A percentile compares a stretch with the other conserved stretches of the same genome.
Evolutionary conservation across 2,797 vertebrate species (phyloP).

Genomic region (Manis crassicaudata): DNA sequence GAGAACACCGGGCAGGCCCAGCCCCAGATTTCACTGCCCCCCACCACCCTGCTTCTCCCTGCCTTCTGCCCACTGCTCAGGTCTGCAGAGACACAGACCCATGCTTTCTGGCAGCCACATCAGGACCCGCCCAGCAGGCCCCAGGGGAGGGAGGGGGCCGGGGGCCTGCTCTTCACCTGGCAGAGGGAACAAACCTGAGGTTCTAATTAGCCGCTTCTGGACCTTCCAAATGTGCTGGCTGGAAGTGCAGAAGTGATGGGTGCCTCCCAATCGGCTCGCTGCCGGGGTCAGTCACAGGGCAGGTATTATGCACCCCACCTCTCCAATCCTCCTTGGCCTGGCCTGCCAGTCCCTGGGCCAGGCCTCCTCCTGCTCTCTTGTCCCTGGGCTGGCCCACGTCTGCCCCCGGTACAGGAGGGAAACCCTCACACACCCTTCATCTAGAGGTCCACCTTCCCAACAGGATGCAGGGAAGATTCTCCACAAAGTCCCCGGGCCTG

Average conservation of each 20-base stretch:
- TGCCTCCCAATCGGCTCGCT: conserved; percentile 88
- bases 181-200: conserved; percentile 70
- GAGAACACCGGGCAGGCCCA: neutral
- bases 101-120: accelerated
- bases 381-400: neutral
- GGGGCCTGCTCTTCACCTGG: conserved; percentile 44
- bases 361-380: neutral
- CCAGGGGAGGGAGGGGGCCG: neutral
- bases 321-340: neutral
- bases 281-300: conserved; percentile 82
- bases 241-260: conserved; percentile 84
- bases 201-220: conserved; percentile 91
- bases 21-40: neutral
- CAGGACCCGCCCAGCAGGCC: conserved; percentile 61
- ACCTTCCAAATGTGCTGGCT: conserved; percentile 81
- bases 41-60: neutral
- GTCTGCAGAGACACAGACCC: neutral
- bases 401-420: accelerated
- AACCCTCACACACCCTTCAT: neutral
- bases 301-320: conserved; percentile 70
- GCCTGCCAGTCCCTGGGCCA: neutral
- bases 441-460: neutral
- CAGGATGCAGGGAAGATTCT: neutral
- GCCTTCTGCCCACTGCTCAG: neutral
- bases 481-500: neutral